phyloP scores from a whole-genome alignment of 2,888 invertebrate genomes.

The Formica aserva region DNA sequence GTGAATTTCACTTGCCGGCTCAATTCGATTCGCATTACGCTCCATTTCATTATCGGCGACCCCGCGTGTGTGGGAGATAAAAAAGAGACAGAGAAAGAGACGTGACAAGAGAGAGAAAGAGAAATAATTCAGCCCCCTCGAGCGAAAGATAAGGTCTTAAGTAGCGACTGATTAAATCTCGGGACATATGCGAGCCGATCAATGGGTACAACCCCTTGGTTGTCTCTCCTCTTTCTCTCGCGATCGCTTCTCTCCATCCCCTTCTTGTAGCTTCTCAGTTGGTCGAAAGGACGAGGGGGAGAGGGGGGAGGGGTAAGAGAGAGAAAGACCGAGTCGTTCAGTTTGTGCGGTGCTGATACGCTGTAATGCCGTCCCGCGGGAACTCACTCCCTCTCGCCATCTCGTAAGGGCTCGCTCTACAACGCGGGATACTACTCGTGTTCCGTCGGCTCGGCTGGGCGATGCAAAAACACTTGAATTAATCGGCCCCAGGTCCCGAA shows the following conservation, averaged over 20 bases:
- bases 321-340: constrained; percentile 74
- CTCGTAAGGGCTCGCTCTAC: constrained; percentile 54
- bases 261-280: constrained; percentile 53
- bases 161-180: constrained; percentile 85
- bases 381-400: constrained; percentile 67
- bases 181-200: constrained; percentile 85
- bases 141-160: constrained; percentile 82
- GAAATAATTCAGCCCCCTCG: not conserved
- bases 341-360: constrained; percentile 84
- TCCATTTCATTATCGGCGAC: constrained; percentile 82
- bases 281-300: constrained; percentile 37
- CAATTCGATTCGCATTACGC: constrained; percentile 82
- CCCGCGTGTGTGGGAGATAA: constrained; percentile 44
- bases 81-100: constrained; percentile 76
- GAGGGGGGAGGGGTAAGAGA: no score
- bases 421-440: constrained; percentile 65
- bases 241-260: constrained; percentile 13
- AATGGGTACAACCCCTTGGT: constrained; percentile 74
- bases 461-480: constrained; percentile 85
- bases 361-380: constrained; percentile 83
- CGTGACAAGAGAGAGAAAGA: constrained; percentile 79
- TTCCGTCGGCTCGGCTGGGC: constrained; percentile 65
- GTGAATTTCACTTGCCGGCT: constrained; percentile 78
- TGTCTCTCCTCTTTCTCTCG: constrained; percentile 47
- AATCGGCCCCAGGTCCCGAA: constrained; percentile 84